Evolutionary conservation across 2,797 vertebrate genomes (phyloP), one percentile per base, ranked within the genome.

Genomic region (Hozukius guyotensis): DNA sequence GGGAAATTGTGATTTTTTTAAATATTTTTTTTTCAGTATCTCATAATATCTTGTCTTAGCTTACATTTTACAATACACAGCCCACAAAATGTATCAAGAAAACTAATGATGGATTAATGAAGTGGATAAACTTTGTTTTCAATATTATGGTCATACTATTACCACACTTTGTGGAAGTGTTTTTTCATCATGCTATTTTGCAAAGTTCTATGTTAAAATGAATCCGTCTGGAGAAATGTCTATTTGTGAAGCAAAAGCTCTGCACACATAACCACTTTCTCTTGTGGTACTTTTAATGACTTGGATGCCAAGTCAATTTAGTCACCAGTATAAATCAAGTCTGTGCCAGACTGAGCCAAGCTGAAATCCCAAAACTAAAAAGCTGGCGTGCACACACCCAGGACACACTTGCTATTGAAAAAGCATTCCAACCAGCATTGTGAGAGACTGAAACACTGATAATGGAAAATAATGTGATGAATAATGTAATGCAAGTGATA

Each of bases 241-340:
- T 7, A 6, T 38, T 49, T 16, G 11, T 31, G 1, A 49, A 55
- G 25, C 62, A 25, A 68, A 52, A 66, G 25, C 14, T 20, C 4
- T 25, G 9, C n/a, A 5, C 25, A 77, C 3, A 20, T 16, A 66
- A 38, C 18, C 22, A 42, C 29, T 36, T 69, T 34, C 10, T 67
- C 29, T 36, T 6, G 18, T 31, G 22, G 22, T 52, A 12, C 59
- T 68, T 31, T 12, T 27, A 25, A 78, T 31, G 46, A 56, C 57
- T 67, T 36, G 3, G 36, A 56, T 70, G 61, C 64, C 72, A 77
- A 13, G 22, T 74, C 22, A 49, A 5, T 59, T 61, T 53, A 80
- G 73, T 80, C 66, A 72, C 25, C 13, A 66, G n/a, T 63, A 13
- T 52, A 25, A 59, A 64, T 84, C 78, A 78, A 57, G 70, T 88